Base-by-base conservation (phyloP, 2,888 invertebrate genomes). In the Villa cingulata region DNA sequence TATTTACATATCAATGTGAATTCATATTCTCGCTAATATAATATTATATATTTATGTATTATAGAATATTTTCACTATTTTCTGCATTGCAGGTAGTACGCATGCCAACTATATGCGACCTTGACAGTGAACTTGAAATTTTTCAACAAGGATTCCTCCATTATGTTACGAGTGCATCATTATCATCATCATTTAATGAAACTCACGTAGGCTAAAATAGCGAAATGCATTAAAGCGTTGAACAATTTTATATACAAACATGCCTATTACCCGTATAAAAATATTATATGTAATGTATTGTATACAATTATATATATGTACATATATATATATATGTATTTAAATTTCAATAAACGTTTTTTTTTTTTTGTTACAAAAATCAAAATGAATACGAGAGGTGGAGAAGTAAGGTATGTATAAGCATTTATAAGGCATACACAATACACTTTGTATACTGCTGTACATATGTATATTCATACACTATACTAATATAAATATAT, bases 101-200 rank as follows among this genome's bases (percentile, higher is more conserved):
- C 73, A 70, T 75, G 74, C 72, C 74, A 70, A 75, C 72, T 74
- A 74, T 74, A 72, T 73, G 75, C 78, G 79, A 78, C 82, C 82
- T 82, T 82, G 82, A 80, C 81, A 82, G 78, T 82, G 82, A 82
- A 81, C 81, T 81, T 81, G 81, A 78, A 78, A 77, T 27, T 47
- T 32, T 32, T 32, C 4, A 12, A 32, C 46, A 46, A 46, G 46
- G 46, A 46, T 46, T 46, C 29, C 4, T 32, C 12, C 4, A 4
- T 3, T 32, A 29, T 46, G 23, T 4, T 23, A 23, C 23, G 12
- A 12, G 29, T 32, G 29, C 12, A 5, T 12, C 4, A 32, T 32
- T n/a, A n/a, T n/a, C n/a, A n/a, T n/a, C n/a, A n/a, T n/a, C n/a
- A n/a, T n/a, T n/a, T n/a, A n/a, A n/a, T 12, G 9, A 37, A 19